These are phyloP conservation scores for Lamellibrachia columna DNA, from an alignment of 2,888 invertebrate genomes.

Conservation along the genomic window DNA sequence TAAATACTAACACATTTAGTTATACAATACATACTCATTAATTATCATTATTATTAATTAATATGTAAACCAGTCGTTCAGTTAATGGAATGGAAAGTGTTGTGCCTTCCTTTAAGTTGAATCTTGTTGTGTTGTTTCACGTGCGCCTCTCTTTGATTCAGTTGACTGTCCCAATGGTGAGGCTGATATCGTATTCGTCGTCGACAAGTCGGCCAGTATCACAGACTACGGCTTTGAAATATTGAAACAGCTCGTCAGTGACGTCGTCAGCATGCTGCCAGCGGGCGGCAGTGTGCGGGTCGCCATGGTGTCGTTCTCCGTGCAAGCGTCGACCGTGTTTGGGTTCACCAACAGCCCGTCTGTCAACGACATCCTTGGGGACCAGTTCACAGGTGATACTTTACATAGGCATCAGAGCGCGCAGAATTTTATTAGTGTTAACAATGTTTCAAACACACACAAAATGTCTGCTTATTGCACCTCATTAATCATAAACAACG, in stretches of 20 bases:
- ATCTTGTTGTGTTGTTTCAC: not conserved
- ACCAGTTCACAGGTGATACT: not conserved
- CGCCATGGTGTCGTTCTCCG: slow-evolving; percentile 6
- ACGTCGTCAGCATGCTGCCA: not conserved
- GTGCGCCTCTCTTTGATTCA: not conserved
- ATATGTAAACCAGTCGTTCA: not conserved
- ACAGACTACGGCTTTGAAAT: not conserved
- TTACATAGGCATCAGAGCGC: too few species aligned
- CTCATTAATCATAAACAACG: too few species aligned
- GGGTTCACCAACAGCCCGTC: not conserved
- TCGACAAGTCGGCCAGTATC: slow-evolving; percentile 5
- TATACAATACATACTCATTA: too few species aligned
- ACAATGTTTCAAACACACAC: not conserved
- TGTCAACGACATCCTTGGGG: not conserved
- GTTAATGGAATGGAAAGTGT: not conserved
- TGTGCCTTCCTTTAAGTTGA: not conserved
- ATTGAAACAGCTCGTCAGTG: not conserved
- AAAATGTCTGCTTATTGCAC: too few species aligned
- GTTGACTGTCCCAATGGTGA: not conserved
- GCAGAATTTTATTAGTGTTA: not conserved
- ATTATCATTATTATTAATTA: too few species aligned
- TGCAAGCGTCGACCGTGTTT: not conserved
- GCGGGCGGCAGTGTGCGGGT: not conserved
- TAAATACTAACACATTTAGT: too few species aligned
- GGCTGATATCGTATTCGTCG: not conserved